Base-by-base conservation (phyloP, 2,888 invertebrate species). In the Dendrolimus pini region DNA sequence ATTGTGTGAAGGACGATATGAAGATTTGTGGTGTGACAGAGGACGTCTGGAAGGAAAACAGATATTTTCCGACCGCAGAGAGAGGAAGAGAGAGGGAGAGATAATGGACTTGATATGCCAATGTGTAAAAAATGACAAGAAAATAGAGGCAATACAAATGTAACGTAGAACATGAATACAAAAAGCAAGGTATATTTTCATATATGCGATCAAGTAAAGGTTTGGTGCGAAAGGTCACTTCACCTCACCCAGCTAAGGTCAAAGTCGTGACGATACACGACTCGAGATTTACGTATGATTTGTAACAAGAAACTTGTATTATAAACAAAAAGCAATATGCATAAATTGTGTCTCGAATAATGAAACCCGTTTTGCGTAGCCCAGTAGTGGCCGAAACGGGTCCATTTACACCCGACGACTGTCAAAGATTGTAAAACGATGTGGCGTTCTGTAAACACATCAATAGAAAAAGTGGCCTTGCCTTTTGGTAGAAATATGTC, bases 331-430 rank as follows among this genome's bases (percentile, higher is more conserved):
- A 74, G 74, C 73, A 71, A 71, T 74, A 75, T 77, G 77, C 80
- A 81, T 80, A 82, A 77, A 77, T 76, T 74, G 73, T 72, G 66
- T 67, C 74, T 70, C 66, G 68, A 74, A 75, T 73, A 75, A 74
- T 75, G 80, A 76, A 81, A 83, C 81, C 74, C 75, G 81, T 81
- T 81, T 72, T 77, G 82, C 82, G 84, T 84, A 84, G 81, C 82
- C 77, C 83, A 73, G 84, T 83, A 82, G 83, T 81, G 78, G 80
- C 74, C 82, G 72, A 71, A 70, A 62, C 60, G 68, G 56, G 53
- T 12, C 54, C 8, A 7, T 60, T 81, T 72, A 66, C 1, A 62
- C 1, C 0, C 0, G 1, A 67, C 75, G 78, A 71, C 41, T 30
- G 30, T 30, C 30, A 30, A 30, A 30, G 30, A 30, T 30, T 30